Evolutionary conservation across 1,140 invertebrate species (phyloP), one percentile per base, ranked within the genome.

Genomic region (Listronotus bonariensis): DNA sequence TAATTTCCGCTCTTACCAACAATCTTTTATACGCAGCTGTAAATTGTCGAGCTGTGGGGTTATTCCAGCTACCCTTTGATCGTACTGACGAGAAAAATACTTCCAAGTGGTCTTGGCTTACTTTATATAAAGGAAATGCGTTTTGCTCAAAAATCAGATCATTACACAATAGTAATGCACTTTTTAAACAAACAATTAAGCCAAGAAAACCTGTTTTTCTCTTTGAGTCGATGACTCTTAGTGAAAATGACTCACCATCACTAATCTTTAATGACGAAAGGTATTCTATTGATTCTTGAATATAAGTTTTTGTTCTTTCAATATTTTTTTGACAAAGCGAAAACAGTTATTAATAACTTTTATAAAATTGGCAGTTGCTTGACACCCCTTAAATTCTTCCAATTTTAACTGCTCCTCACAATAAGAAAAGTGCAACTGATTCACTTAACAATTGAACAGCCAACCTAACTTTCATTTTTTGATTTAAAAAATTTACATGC

Each of bases 21-120:
- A 49, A 17, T 38, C 26, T 34, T 31, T 58, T 58, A 20, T 58
- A 58, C 3, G 41, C 56, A 15, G 56, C 11, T 17, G 31, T 26
- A 38, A 60, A 60, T 20, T 60, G 57, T 31, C 32, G 3, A 6
- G 11, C n/a, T 3, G 38, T 51, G 6, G 57, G 45, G 51, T 60
- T 60, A 14, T 60, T 60, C 31, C 17, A 51, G 1, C 45, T 45
- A 3, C 57, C 45, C 18, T 12, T 46, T 12, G 43, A 49, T 14
- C 57, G 1, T 34, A 60, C 38, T n/a, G 45, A 34, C 1, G 3
- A 32, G 36, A 60, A 60, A 51, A 80, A 76, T 14, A 78, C 43
- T 74, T 81, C 77, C 11, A 46, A 10, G 9, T 46, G 43, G 15
- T 46, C 43, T 46, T 46, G 43, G 17, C 43, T 46, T 3, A 52